Base-by-base conservation (phyloP, 1,140 invertebrate genomes). In the Cotesia typhae region DNA sequence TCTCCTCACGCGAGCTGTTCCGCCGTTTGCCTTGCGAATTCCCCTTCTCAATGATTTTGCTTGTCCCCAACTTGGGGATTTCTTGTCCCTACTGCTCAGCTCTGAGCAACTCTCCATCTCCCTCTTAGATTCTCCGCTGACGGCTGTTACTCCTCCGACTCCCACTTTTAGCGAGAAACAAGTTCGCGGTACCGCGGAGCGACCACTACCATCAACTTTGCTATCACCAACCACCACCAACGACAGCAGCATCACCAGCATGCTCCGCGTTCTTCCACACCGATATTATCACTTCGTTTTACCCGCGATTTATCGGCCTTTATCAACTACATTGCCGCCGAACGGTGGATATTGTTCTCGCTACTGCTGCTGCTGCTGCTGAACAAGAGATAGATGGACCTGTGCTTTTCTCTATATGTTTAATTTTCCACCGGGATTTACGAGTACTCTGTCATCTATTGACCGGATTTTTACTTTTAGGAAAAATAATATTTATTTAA, bases 221-320 rank as follows among this genome's bases (percentile, higher is more conserved):
- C 65, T 74, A 47, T 47, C 41, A 47, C 41, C 41, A 47, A 10
- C 41, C 41, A 47, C 41, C 53, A 53, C 53, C 63, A 72, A 35
- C 70, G 65, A 14, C 14, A 72, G 59, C 64, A 47, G 36, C 51
- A 38, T 52, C 67, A 47, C 72, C 20, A 74, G 63, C 37, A 64
- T 67, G 36, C 52, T 57, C 65, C 55, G 71, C 55, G 65, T 72
- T 57, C 67, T 52, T 55, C 68, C 41, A 76, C 41, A 47, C 80
- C 80, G 84, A 85, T 84, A 84, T 85, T 85, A 85, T 85, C 83
- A 81, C 83, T 84, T 75, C 82, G 81, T 83, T 84, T 83, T 84
- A 84, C 82, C 82, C 80, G 79, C 81, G 82, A 85, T 85, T 85
- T 85, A 85, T 84, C 83, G 81, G 78, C 78, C 80, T 85, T 85